Base-by-base conservation (phyloP, 1,140 invertebrate genomes). In the Panagrolaimus sp. region DNA sequence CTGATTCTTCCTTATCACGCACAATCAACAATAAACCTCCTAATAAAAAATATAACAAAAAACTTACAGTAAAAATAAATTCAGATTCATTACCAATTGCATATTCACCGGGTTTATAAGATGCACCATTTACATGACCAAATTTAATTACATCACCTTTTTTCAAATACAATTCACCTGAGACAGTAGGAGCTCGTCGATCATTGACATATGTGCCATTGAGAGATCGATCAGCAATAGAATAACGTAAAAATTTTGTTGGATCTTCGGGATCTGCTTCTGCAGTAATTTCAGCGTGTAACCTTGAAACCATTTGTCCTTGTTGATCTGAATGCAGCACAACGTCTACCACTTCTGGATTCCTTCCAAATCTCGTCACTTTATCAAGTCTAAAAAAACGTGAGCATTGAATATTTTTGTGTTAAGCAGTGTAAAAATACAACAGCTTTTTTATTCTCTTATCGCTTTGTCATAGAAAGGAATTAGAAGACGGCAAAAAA, bases 41-140 rank as follows among this genome's bases (percentile, higher is more conserved):
- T 57, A 20, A 57, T 20, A 20, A 57, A 57, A 20, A 57, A 7
- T 38, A 7, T 2, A 38, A 38, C 31, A n/a, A n/a, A n/a, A n/a
- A n/a, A 51, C 48, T 51, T 57, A 57, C 51, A 13, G 51, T 57
- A 57, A 57, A 57, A 27, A 57, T 27, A 57, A 57, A 57, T 20
- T 57, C 51, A 20, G 51, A 20, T 20, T 57, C 27, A 16, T 57
- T 57, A 1, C 51, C 51, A 2, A 57, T 27, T 20, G 51, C 51
- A 57, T 57, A 57, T 27, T 57, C 51, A 11, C 51, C 51, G 8
- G 51, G 51, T 27, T 57, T 57, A 27, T 57, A 57, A 16, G 13
- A 11, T n/a, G 51, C 51, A 11, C 51, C 51, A 57, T 57, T 57
- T 1, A 27, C 51, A 57, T 57, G 51, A 0, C 51, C 51, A 57